phyloP scores from a whole-genome alignment of 2,797 vertebrate genomes.

The Momotus momota region DNA sequence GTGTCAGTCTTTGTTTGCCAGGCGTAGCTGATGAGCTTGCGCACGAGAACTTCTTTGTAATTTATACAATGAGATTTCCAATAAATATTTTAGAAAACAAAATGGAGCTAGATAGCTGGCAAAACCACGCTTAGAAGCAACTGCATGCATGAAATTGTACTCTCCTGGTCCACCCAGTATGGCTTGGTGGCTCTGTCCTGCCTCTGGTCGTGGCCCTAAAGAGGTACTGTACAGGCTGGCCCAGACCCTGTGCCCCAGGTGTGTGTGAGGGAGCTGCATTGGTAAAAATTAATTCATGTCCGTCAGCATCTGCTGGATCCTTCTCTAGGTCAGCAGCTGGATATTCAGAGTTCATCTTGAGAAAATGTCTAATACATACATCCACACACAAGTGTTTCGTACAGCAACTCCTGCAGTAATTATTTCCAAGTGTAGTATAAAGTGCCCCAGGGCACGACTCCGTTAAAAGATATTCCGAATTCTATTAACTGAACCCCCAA shows the following conservation, averaged over 20 bases:
- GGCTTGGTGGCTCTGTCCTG: too few relatives aligned
- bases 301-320: not conserved
- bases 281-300: not conserved
- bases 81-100: not conserved
- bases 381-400: too few relatives aligned
- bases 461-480: not conserved
- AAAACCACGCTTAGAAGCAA: rapidly evolving
- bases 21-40: not conserved
- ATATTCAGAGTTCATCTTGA: not conserved
- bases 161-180: rapidly evolving
- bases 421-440: not conserved
- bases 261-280: not conserved
- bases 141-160: rapidly evolving
- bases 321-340: not conserved
- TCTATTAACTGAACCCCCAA: rapidly evolving
- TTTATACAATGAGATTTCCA: not conserved
- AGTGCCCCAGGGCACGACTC: not conserved
- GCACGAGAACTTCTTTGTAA: not conserved
- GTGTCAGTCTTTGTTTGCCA: not conserved
- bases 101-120: not conserved
- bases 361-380: too few relatives aligned
- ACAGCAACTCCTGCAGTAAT: not conserved
- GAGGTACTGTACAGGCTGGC: too few relatives aligned
- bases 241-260: not conserved
- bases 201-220: not conserved